Evolutionary conservation across 1,140 invertebrate genomes (phyloP).

Genomic region (Drosophila ironensis): DNA sequence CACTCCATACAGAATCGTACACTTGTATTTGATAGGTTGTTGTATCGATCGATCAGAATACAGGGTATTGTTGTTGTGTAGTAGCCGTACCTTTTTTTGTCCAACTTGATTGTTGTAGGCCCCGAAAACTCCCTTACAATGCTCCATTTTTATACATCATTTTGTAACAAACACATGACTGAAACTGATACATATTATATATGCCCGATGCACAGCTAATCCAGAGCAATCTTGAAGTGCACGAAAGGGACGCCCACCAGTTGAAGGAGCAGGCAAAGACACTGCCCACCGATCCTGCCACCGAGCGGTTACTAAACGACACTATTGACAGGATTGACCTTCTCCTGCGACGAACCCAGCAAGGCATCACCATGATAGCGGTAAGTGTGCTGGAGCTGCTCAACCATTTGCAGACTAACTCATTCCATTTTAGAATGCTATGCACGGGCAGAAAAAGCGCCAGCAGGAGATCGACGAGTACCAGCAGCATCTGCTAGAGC

Average conservation of each 20-base stretch:
- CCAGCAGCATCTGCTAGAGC: constrained; percentile 85
- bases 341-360: constrained; percentile 70
- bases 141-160: background rate
- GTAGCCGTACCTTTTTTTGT: constrained; percentile 41
- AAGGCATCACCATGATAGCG: constrained; percentile 79
- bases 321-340: constrained; percentile 74
- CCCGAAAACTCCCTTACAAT: background rate
- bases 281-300: constrained; percentile 69
- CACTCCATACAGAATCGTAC: constrained; percentile 75
- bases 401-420: background rate
- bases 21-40: constrained; percentile 13
- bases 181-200: background rate
- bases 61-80: constrained; percentile 18
- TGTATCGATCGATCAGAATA: constrained; percentile 18
- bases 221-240: constrained; percentile 76
- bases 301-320: constrained; percentile 73
- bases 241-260: constrained; percentile 64
- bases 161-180: constrained; percentile 9
- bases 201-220: constrained; percentile 63
- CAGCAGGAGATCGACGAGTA: constrained; percentile 85
- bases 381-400: constrained; percentile 32
- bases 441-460: constrained; percentile 83
- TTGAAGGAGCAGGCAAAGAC: constrained; percentile 57
- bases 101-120: constrained; percentile 22
- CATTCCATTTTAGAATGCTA: constrained; percentile 82